Conservation (phyloP, 2,797 vertebrate species). For the Sebastes dallii region DNA sequence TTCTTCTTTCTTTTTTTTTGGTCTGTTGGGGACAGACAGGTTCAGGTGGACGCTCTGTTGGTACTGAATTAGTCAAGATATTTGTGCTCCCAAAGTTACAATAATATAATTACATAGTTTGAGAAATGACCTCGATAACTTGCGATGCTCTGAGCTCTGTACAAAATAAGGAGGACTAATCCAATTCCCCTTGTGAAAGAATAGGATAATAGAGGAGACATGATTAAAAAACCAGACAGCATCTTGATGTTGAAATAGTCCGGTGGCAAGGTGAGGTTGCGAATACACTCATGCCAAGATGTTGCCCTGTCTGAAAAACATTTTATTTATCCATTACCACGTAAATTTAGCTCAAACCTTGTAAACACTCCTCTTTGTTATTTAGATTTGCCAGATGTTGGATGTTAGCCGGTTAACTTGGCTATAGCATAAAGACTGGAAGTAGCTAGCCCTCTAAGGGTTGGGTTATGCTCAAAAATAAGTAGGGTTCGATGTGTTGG, state of each 20-base stretch:
- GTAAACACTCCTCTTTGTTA: neutral
- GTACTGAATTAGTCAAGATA: neutral
- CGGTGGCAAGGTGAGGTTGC: neutral
- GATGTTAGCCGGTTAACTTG: neutral
- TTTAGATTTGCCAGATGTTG: neutral
- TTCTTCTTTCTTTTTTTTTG: constrained; percentile 33
- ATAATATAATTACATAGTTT: neutral
- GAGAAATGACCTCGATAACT: neutral
- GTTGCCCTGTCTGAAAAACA: neutral
- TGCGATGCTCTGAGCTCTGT: neutral
- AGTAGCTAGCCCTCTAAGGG: too few relatives aligned
- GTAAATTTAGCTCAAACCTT: neutral
- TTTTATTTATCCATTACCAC: neutral
- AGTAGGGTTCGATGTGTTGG: too few relatives aligned
- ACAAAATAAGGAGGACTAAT: neutral
- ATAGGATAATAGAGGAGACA: neutral
- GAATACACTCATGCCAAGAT: neutral
- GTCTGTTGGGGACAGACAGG: constrained; percentile 70
- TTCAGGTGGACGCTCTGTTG: constrained; percentile 70
- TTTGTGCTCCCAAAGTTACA: neutral
- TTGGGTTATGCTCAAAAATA: too few relatives aligned
- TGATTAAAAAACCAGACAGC: neutral
- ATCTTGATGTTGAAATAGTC: neutral
- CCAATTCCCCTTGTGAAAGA: too few relatives aligned
- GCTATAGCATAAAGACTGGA: neutral